Base-by-base conservation (phyloP, 2,888 invertebrate genomes). In the Cheilosia soror region DNA sequence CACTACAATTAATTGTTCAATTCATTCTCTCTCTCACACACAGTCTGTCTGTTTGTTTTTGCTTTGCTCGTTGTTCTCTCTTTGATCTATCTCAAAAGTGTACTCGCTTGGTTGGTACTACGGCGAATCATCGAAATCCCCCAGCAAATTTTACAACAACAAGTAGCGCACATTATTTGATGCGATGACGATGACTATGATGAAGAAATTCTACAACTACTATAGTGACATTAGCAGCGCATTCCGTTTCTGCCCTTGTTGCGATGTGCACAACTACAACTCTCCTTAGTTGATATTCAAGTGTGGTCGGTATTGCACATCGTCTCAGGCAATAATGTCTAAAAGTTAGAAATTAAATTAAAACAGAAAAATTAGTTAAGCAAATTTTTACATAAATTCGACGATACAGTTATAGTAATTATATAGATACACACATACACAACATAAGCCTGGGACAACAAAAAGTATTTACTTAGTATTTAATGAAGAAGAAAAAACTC, bases 251-350 rank as follows among this genome's bases (percentile, higher is more conserved):
- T 69, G 77, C 75, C 69, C 82, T 83, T 78, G 72, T 78, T 76
- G 84, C 84, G 76, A 76, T 85, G 81, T 85, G 85, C 85, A 80
- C 85, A 85, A 76, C 79, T 87, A 72, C 87, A 69, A 37, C 71
- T 63, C 57, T 69, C 58, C 68, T 88, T 77, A 88, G 88, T 88
- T 87, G 83, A 87, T 87, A 76, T 88, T 88, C 87, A 87, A 88
- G 86, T 87, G 78, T 88, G 87, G 83, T 87, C 87, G 87, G 83
- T 88, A 87, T 85, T 88, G 88, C 87, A 87, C 88, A 81, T 87
- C 68, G 44, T 62, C 55, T 80, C 72, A 68, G 86, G 87, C 81
- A 84, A 88, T 82, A 51, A 88, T 88, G 88, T 87, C 87, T 87
- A 71, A 87, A 75, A 80, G 73, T 68, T 87, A 78, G 75, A 78